Evolutionary conservation across 2,888 invertebrate genomes (phyloP).

Genomic region (Agrochola circellaris): DNA sequence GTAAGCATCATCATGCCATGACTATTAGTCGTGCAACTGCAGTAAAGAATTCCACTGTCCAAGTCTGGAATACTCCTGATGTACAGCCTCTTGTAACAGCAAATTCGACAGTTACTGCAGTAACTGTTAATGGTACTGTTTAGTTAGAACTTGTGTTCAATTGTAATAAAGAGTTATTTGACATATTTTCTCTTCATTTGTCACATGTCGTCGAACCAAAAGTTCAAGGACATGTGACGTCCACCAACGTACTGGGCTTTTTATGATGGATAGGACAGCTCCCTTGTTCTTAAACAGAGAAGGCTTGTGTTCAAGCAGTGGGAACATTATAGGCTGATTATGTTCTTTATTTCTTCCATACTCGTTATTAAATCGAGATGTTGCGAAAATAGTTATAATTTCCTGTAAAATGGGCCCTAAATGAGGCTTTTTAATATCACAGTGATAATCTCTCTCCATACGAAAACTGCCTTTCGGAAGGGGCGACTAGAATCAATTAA

Average conservation of each 20-base stretch:
- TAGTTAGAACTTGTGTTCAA: constrained; percentile 22
- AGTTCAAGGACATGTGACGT: background rate
- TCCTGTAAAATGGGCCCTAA: too few species aligned
- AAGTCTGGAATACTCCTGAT: constrained; percentile 9
- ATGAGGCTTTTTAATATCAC: too few species aligned
- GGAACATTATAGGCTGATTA: background rate
- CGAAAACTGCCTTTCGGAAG: too few species aligned
- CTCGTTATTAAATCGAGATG: background rate
- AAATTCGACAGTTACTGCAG: constrained; percentile 15
- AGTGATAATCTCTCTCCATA: too few species aligned
- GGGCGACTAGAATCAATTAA: too few species aligned
- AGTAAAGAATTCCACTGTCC: constrained; percentile 13
- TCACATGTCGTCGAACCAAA: background rate
- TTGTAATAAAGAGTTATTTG: constrained; percentile 46
- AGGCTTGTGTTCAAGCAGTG: too few species aligned
- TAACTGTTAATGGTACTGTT: constrained; percentile 8
- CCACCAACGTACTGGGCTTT: too few species aligned
- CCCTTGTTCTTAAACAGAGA: background rate
- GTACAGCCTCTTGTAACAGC: background rate
- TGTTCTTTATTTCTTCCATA: background rate
- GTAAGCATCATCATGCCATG: background rate
- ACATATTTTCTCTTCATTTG: constrained; percentile 12
- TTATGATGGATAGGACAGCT: background rate
- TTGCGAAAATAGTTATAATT: too few species aligned
- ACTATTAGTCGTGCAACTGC: background rate